Evolutionary conservation across 2,888 invertebrate genomes (phyloP).

Genomic region (Brenthis hecate): DNA sequence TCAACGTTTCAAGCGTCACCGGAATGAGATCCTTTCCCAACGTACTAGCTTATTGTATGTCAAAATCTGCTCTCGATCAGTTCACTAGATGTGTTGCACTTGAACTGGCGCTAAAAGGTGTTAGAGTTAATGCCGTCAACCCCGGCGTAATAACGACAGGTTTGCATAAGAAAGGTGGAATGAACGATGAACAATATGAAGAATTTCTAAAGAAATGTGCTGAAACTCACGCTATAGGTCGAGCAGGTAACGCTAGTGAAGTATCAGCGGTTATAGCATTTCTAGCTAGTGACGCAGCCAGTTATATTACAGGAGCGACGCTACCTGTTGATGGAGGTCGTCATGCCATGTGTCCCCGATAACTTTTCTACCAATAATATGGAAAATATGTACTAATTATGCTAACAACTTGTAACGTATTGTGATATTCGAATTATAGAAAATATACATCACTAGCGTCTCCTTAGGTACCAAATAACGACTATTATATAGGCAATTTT

Average conservation of each 20-base stretch:
- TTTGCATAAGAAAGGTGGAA: conserved; percentile 90
- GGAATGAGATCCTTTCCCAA: conserved; percentile 94
- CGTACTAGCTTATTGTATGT: conserved; percentile 94
- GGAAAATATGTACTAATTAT: no score
- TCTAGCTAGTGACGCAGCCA: conserved; percentile 91
- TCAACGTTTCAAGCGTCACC: conserved; percentile 96
- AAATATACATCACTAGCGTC: no score
- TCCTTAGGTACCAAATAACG: no score
- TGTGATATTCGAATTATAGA: no score
- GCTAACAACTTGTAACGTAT: no score
- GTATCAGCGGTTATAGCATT: conserved; percentile 94
- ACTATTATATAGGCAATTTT: no score
- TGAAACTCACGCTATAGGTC: conserved; percentile 93
- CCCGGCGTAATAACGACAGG: conserved; percentile 96
- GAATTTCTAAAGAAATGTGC: conserved; percentile 91
- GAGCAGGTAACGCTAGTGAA: conserved; percentile 91
- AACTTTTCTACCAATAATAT: background rate
- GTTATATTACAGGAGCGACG: conserved; percentile 92
- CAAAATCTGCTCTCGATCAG: conserved; percentile 96
- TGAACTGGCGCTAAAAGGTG: conserved; percentile 89
- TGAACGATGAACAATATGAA: conserved; percentile 89
- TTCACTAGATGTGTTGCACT: conserved; percentile 95
- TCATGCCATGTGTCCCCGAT: conserved; percentile 87
- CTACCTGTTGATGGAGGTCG: conserved; percentile 95
- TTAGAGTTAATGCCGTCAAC: conserved; percentile 94